These are phyloP conservation scores for Callocephalon fimbriatum DNA, from an alignment of 2,113 vertebrate genomes.

Conservation along the genomic window DNA sequence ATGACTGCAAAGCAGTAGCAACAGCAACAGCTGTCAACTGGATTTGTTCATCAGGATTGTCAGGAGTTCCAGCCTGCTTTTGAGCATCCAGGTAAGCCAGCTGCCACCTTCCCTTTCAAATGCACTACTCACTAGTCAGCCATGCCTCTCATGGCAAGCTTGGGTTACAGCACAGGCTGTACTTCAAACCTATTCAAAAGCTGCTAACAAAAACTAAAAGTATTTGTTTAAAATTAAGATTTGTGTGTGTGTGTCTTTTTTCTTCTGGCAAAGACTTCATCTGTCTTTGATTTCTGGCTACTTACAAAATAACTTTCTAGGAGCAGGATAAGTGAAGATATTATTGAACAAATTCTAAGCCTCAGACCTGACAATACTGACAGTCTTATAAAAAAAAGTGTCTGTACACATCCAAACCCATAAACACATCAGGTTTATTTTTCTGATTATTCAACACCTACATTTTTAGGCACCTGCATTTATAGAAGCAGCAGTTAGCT, in stretches of 20 bases:
- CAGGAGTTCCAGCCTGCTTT: not conserved
- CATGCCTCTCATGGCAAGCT: not conserved
- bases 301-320: not conserved
- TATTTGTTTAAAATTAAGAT: not conserved
- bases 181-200: not conserved
- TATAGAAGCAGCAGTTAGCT: not conserved
- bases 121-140: not conserved
- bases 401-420: not conserved
- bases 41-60: not conserved
- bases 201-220: not conserved
- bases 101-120: constrained; percentile 8
- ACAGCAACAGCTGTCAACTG: not conserved
- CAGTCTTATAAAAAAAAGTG: not conserved
- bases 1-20: not conserved
- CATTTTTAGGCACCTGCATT: not conserved
- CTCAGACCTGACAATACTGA: not conserved
- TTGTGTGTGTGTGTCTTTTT: not conserved
- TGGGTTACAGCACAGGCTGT: not conserved
- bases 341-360: not conserved
- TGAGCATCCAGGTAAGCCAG: constrained; percentile 29
- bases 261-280: not conserved
- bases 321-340: not conserved
- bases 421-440: not conserved
- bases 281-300: not conserved
- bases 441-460: not conserved